Evolutionary conservation across 2,888 invertebrate genomes (phyloP), one percentile per base, ranked within the genome.

Genomic region (Parochlus steinenii): DNA sequence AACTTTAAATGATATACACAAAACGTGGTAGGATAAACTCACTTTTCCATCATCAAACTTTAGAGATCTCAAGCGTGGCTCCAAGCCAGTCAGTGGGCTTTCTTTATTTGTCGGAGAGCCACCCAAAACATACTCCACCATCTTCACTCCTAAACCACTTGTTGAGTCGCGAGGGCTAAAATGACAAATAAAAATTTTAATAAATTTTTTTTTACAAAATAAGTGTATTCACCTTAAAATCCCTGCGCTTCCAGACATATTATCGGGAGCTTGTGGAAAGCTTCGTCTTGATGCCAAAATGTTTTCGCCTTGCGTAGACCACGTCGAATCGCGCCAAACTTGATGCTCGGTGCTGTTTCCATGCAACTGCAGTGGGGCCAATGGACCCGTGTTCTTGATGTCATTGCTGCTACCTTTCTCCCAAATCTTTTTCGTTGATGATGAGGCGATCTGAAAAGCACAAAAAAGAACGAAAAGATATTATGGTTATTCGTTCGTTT

Each of bases 101-200:
- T 76, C 78, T 55, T 78, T 76, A 47, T 70, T 68, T 45, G 87
- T 89, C 15, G 89, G 87, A 42, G 86, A 87, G 43, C 82, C 85
- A 44, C 92, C 86, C 48, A 97, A 69, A 40, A 97, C 93, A 59
- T 93, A 95, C 63, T 97, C 95, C 36, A 93, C 95, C 90, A 95
- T 95, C 68, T 93, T 93, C 46, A 92, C 87, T 45, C 89, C 90
- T 45, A 93, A 73, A 28, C 89, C 89, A 44, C 76, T 72, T 41
- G 86, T 85, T 46, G 90, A 85, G 57, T 90, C 85, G 43, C 86
- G 70, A 29, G 87, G 85, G 30, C 83, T 83, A 46, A 71, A 64
- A 48, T 75, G 22, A 40, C 32, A 33, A 30, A 37, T 36, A 23
- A 29, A 36, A 32, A 37, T n/a, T 35, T 12, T 30, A 33, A 35